phyloP scores from a whole-genome alignment of 2,797 vertebrate species.

The Hephaestus fuliginosus region DNA sequence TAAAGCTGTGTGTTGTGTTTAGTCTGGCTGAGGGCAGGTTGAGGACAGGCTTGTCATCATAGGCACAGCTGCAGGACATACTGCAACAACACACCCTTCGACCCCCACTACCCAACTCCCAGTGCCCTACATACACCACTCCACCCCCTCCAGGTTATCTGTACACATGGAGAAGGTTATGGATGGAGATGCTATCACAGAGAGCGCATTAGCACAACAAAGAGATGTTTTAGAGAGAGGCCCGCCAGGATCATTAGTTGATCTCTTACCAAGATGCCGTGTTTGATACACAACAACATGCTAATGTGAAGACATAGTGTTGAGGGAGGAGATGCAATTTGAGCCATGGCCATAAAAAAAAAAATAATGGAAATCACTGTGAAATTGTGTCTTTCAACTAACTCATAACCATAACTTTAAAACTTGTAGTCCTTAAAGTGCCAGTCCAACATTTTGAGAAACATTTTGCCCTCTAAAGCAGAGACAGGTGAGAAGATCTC shows the following conservation, averaged over 20 bases:
- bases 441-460: neutral
- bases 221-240: slow-evolving; percentile 68
- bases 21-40: slow-evolving; percentile 63
- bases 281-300: slow-evolving; percentile 64
- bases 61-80: slow-evolving; percentile 81
- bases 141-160: slow-evolving; percentile 68
- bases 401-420: slow-evolving; percentile 1
- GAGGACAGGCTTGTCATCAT: slow-evolving; percentile 73
- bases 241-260: slow-evolving; percentile 61
- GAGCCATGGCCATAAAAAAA: slow-evolving; percentile 16
- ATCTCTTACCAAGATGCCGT: slow-evolving; percentile 62
- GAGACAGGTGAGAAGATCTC: neutral
- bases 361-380: slow-evolving; percentile 13
- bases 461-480: neutral
- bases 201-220: slow-evolving; percentile 77
- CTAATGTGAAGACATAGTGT: slow-evolving; percentile 49
- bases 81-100: slow-evolving; percentile 51
- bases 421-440: slow-evolving; percentile 29
- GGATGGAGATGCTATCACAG: slow-evolving; percentile 78
- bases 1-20: slow-evolving; percentile 60
- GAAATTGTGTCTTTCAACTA: slow-evolving; percentile 51
- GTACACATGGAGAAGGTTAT: slow-evolving; percentile 69
- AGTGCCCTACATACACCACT: slow-evolving; percentile 62
- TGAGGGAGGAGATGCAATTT: slow-evolving; percentile 53
- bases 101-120: slow-evolving; percentile 19